These are phyloP conservation scores for Huso huso DNA, from an alignment of 2,797 vertebrate species.

Conservation along the genomic window DNA sequence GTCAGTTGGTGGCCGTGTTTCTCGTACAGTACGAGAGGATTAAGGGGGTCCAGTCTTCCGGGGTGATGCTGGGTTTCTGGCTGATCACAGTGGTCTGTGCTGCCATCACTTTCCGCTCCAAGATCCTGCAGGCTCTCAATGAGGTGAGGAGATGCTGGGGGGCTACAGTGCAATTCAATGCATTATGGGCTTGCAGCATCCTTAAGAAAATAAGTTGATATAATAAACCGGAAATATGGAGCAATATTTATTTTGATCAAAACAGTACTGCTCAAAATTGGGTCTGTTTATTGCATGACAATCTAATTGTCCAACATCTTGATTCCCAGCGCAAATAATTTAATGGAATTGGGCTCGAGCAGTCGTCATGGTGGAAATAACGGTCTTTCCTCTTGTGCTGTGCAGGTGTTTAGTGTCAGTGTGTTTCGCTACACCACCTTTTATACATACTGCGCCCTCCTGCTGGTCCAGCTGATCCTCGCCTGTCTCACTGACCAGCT, in stretches of 20 bases:
- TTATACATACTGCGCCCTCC: slow-evolving; percentile 71
- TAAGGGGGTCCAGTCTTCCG: slow-evolving; percentile 89
- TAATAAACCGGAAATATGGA: no score
- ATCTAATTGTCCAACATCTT: no score
- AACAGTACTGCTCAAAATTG: no score
- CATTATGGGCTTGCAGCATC: no score
- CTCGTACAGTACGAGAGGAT: slow-evolving; percentile 84
- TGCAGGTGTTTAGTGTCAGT: slow-evolving; percentile 47
- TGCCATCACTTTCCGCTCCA: slow-evolving; percentile 74
- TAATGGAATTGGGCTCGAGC: no score
- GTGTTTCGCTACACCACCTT: slow-evolving; percentile 75
- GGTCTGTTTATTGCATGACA: no score
- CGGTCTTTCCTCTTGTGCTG: not conserved
- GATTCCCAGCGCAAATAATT: no score
- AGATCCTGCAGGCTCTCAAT: slow-evolving; percentile 65
- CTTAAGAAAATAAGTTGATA: no score
- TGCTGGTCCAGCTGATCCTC: slow-evolving; percentile 69
- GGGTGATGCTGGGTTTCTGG: slow-evolving; percentile 84
- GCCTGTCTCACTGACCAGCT: slow-evolving; percentile 73
- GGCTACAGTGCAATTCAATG: no score
- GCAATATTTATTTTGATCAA: no score
- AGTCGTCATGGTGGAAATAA: no score
- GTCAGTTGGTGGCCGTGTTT: slow-evolving; percentile 78
- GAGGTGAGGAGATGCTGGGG: slow-evolving; percentile 50
- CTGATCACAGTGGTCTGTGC: slow-evolving; percentile 73